phyloP scores from a whole-genome alignment of 2,888 invertebrate genomes.

The Serripes groenlandicus region DNA sequence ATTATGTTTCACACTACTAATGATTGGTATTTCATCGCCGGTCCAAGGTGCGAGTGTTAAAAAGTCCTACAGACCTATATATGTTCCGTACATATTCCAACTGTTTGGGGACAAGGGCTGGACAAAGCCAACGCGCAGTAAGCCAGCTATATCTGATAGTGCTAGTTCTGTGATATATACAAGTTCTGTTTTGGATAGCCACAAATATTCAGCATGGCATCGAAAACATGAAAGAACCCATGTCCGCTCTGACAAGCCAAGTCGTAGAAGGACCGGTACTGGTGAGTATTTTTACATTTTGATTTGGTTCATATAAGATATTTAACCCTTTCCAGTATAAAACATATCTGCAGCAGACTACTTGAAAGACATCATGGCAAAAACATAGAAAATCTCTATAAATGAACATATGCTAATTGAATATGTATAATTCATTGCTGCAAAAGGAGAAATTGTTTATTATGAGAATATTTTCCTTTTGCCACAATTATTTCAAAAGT shows the following conservation, averaged over 20 bases:
- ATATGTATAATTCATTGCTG: too few species aligned
- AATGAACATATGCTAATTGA: too few species aligned
- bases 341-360: too few species aligned
- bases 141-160: slow-evolving; percentile 15
- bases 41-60: background rate
- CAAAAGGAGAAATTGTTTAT: too few species aligned
- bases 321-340: too few species aligned
- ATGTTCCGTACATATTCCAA: slow-evolving; percentile 68
- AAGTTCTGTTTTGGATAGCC: slow-evolving; percentile 1
- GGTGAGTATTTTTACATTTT: background rate
- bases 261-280: background rate
- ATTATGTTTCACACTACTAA: background rate
- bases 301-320: too few species aligned
- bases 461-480: too few species aligned
- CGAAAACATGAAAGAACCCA: background rate
- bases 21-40: background rate
- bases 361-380: too few species aligned
- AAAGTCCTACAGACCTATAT: slow-evolving; percentile 38
- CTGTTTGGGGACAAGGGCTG: slow-evolving; percentile 60
- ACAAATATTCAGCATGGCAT: slow-evolving; percentile 3
- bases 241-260: background rate
- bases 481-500: too few species aligned
- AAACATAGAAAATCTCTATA: too few species aligned
- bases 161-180: slow-evolving; percentile 6
- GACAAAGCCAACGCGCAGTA: slow-evolving; percentile 40